Conservation (phyloP, 2,113 vertebrate genomes). For the Oreocharis arfaki region DNA sequence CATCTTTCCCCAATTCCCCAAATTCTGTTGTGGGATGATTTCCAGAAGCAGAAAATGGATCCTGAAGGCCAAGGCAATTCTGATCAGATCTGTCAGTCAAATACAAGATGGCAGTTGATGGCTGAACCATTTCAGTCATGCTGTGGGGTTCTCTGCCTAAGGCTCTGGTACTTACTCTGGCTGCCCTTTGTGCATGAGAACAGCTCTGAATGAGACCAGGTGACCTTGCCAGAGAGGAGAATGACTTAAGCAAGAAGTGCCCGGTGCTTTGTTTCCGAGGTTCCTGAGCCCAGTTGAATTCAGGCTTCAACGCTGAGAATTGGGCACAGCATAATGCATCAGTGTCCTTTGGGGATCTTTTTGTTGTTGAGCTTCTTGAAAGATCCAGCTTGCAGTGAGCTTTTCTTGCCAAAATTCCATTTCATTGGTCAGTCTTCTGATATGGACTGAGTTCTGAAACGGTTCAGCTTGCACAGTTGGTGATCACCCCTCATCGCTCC, state of each 20-base stretch:
- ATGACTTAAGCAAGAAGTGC: background rate
- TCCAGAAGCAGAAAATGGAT: background rate
- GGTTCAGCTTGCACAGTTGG: background rate
- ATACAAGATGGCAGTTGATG: fast-evolving
- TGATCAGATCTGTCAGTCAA: background rate
- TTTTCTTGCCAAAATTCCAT: background rate
- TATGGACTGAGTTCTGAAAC: background rate
- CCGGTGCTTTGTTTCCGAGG: background rate
- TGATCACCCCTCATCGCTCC: background rate
- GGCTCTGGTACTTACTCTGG: background rate
- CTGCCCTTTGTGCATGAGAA: background rate
- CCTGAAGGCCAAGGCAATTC: background rate
- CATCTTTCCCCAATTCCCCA: background rate
- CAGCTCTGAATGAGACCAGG: background rate
- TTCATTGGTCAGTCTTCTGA: background rate
- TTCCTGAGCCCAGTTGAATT: background rate
- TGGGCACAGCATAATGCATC: background rate
- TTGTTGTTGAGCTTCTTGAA: background rate
- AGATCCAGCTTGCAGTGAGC: background rate
- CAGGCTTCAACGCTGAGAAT: background rate
- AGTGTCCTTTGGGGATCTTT: background rate
- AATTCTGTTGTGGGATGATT: background rate
- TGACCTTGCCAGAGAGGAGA: background rate
- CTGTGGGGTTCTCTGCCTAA: background rate
- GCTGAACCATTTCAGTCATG: background rate